phyloP scores from a whole-genome alignment of 2,888 invertebrate genomes.

The Nebria salina region DNA sequence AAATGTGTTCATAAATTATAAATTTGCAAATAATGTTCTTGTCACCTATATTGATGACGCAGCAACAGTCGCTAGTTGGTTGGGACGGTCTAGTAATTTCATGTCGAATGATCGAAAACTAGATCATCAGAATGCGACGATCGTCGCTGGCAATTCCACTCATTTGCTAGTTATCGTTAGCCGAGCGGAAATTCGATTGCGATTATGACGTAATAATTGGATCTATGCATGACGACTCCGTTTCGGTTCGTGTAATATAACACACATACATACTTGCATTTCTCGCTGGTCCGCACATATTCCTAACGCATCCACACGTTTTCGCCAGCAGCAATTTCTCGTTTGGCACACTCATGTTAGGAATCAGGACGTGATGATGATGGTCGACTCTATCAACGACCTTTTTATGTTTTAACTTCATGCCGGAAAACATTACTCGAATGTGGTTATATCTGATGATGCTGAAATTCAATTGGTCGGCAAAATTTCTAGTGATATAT shows the following conservation, averaged over 20 bases:
- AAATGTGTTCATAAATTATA: not conserved
- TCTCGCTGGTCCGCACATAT: not conserved
- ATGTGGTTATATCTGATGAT: conserved; percentile 9
- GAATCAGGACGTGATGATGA: not conserved
- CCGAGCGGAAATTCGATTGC: conserved; percentile 39
- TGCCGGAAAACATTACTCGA: conserved; percentile 4
- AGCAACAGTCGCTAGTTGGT: not conserved
- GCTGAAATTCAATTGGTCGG: conserved; percentile 12
- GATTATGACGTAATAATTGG: conserved; percentile 40
- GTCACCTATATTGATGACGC: not conserved
- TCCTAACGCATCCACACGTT: not conserved
- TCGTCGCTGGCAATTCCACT: conserved; percentile 27
- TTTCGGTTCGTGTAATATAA: conserved; percentile 9
- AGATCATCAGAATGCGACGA: conserved; percentile 36
- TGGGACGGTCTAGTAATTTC: not conserved
- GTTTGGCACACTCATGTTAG: not conserved
- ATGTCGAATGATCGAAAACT: conserved; percentile 37
- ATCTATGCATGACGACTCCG: conserved; percentile 24
- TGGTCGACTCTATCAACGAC: conserved; percentile 3
- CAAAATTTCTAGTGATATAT: not conserved
- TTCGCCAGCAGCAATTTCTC: not conserved
- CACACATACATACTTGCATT: not conserved
- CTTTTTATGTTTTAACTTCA: conserved; percentile 9
- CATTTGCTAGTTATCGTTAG: conserved; percentile 43
- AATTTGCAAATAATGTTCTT: not conserved